These are phyloP conservation scores for Alentia gelatinosa DNA, from an alignment of 2,888 invertebrate genomes.

Conservation along the genomic window DNA sequence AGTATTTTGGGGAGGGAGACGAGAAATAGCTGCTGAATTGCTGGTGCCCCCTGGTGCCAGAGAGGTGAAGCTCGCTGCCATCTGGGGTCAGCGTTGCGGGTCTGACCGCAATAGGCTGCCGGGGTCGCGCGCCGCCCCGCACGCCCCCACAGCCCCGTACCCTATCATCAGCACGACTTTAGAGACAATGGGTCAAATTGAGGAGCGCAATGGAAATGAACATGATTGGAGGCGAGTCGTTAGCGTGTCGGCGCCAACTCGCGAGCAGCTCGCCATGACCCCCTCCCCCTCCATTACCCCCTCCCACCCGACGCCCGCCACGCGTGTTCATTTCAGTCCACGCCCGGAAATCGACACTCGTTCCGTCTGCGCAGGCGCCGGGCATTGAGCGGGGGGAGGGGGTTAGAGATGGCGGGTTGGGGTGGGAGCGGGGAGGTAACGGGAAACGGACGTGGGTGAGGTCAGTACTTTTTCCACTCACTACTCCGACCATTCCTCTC, in stretches of 20 bases:
- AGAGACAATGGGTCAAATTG: constrained; percentile 25
- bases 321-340: not conserved
- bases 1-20: too few species aligned
- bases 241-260: constrained; percentile 27
- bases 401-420: not conserved
- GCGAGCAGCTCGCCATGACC: not conserved
- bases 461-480: not conserved
- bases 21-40: constrained; percentile 1
- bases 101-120: constrained; percentile 18
- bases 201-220: constrained; percentile 50
- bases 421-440: not conserved
- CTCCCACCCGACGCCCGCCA: not conserved
- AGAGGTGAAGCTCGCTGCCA: not conserved
- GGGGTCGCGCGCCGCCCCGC: not conserved
- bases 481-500: not conserved
- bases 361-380: not conserved
- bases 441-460: not conserved
- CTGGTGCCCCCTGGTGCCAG: not conserved
- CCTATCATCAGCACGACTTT: constrained; percentile 29
- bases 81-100: not conserved
- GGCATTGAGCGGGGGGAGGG: not conserved
- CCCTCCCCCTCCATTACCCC: not conserved
- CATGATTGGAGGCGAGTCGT: constrained; percentile 44
- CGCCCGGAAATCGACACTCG: constrained; percentile 41
- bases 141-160: not conserved